phyloP scores from a whole-genome alignment of 2,113 vertebrate genomes.

The Glaucomys volans region DNA sequence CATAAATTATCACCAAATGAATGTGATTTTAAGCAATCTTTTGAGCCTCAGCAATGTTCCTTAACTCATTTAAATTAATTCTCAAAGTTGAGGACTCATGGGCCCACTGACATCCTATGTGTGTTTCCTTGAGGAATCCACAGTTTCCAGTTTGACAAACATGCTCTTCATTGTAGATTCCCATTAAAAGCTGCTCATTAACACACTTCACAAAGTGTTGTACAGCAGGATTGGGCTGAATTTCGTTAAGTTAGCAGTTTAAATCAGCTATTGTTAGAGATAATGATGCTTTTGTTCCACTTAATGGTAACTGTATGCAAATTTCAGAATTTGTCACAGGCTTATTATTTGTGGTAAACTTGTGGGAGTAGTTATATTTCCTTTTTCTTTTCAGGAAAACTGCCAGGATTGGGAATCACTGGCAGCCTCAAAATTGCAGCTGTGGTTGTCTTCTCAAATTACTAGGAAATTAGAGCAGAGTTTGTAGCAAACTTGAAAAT shows the following conservation, averaged over 20 bases:
- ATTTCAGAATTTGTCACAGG: conserved; percentile 83
- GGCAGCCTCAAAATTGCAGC: conserved; percentile 85
- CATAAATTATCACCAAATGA: conserved; percentile 73
- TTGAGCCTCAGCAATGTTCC: conserved; percentile 64
- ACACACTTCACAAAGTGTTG: conserved; percentile 79
- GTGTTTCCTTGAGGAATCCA: conserved; percentile 6
- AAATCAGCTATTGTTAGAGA: conserved; percentile 81
- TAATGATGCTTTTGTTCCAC: conserved; percentile 77
- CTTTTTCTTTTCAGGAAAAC: conserved; percentile 82
- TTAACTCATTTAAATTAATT: conserved; percentile 67
- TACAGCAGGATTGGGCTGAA: conserved; percentile 74
- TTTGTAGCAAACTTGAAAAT: conserved; percentile 82
- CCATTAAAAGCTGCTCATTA: conserved; percentile 75
- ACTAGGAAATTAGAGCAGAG: conserved; percentile 81
- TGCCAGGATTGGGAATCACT: conserved; percentile 86
- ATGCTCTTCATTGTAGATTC: conserved; percentile 75
- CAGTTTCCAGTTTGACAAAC: conserved; percentile 60
- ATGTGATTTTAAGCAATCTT: conserved; percentile 65
- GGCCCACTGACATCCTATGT: background rate
- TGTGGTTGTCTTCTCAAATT: conserved; percentile 86
- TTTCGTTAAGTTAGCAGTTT: conserved; percentile 61
- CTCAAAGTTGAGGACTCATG: background rate
- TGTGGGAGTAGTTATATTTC: conserved; percentile 83
- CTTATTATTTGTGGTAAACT: conserved; percentile 85
- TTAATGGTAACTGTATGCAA: conserved; percentile 85